Percentiles rank a stretch among this genome's conserved stretches.
Conservation (phyloP, 2,888 invertebrate species). For the Idaea dimidiata region DNA sequence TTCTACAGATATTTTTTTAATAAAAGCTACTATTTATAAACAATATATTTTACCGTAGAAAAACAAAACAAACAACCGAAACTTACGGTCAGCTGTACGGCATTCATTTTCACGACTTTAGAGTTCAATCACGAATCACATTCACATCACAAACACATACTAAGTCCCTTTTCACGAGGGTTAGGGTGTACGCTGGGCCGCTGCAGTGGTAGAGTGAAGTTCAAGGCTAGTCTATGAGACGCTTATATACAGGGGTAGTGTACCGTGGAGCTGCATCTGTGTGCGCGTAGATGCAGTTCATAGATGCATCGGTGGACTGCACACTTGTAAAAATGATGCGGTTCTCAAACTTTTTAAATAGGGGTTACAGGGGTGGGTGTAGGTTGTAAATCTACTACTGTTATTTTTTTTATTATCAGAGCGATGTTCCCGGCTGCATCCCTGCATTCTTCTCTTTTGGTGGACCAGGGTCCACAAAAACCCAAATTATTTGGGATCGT, state of each 20-base stretch:
- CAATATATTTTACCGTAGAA: not conserved
- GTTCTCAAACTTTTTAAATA: conserved; percentile 41
- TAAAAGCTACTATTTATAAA: too few species aligned
- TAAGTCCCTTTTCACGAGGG: conserved; percentile 21
- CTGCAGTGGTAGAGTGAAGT: conserved; percentile 71
- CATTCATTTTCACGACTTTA: conserved; percentile 52
- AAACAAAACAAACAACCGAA: conserved; percentile 5
- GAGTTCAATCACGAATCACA: conserved; percentile 47
- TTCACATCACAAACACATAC: conserved; percentile 43
- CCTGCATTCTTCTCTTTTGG: too few species aligned
- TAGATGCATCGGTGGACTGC: conserved; percentile 30
- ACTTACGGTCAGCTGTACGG: conserved; percentile 68
- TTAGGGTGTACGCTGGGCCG: conserved; percentile 28
- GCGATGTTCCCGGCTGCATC: not conserved
- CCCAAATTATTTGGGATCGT: too few species aligned
- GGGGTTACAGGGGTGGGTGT: not conserved
- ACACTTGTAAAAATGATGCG: conserved; percentile 42
- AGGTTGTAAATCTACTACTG: not conserved
- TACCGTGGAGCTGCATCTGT: conserved; percentile 55
- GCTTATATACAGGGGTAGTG: conserved; percentile 77
- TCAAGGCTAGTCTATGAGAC: conserved; percentile 69
- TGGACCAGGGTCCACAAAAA: too few species aligned
- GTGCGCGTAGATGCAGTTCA: conserved; percentile 38
- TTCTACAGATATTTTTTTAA: too few species aligned
- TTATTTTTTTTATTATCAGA: not conserved